Percentiles rank a stretch among this genome's conserved stretches.
Conservation (phyloP, 2,888 invertebrate genomes). For the Flexamia atlantica region DNA sequence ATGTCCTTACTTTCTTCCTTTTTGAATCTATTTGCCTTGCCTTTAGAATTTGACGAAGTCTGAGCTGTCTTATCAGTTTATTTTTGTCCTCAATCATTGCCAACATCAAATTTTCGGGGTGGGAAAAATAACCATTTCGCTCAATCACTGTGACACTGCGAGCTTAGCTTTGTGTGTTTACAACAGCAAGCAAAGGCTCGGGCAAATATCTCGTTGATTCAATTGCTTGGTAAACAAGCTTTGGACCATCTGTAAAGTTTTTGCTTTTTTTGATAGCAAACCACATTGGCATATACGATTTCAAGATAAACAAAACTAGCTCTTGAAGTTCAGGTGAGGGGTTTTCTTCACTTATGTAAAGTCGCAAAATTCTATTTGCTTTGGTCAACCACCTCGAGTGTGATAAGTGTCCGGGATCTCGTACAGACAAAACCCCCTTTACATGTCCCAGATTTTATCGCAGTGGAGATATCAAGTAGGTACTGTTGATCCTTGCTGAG, state of each 20-base stretch:
- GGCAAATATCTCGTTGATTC: conserved; percentile 43
- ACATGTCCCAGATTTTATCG: conserved; percentile 62
- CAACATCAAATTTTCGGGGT: conserved; percentile 26
- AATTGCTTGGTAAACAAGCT: conserved; percentile 45
- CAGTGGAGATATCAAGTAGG: conserved; percentile 61
- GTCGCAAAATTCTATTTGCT: conserved; percentile 36
- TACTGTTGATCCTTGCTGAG: conserved; percentile 65
- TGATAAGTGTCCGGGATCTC: conserved; percentile 9
- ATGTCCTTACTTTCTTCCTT: conserved; percentile 27
- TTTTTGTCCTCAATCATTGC: conserved; percentile 35
- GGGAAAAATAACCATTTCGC: conserved; percentile 42
- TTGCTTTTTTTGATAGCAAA: conserved; percentile 42
- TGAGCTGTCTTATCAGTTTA: conserved; percentile 27
- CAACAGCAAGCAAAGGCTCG: conserved; percentile 43
- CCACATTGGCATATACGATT: conserved; percentile 55
- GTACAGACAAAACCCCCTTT: conserved; percentile 50
- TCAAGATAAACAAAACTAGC: conserved; percentile 50
- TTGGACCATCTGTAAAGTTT: conserved; percentile 31
- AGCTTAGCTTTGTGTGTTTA: no score
- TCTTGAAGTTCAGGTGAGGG: conserved; percentile 20
- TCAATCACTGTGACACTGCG: conserved; percentile 30
- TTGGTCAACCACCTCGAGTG: conserved; percentile 50
- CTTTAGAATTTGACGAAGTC: background rate
- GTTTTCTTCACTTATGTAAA: conserved; percentile 41
- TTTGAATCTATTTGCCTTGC: background rate